Evolutionary conservation across 2,797 vertebrate species (phyloP), one percentile per base, ranked within the genome.

Genomic region (Buceros bicornis): DNA sequence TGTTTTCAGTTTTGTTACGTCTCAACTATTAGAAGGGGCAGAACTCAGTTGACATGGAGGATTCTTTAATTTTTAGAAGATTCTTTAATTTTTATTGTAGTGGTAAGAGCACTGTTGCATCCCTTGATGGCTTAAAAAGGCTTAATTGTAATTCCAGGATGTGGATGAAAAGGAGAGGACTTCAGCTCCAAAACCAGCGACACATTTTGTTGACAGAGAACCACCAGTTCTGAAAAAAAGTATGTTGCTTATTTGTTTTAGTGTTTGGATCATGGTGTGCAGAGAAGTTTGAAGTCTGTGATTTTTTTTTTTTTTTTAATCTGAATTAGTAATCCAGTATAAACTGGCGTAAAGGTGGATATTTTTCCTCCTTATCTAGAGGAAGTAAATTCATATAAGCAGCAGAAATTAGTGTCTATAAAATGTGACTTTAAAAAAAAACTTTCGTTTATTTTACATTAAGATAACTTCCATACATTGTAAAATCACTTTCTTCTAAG

Each of bases 211-310:
- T 92, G 98, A 99, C 76, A 98, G 97, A 96, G 98, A 98, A 18
- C 89, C 97, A 76, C 96, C 96, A 31, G 95, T 97, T 65, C 87
- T 98, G 81, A 99, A 98, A 97, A 99, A 98, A 98, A 98, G 99
- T 99, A 98, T 95, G 98, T 97, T 94, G 64, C 76, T 89, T 89
- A 4, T 91, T 95, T 88, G 43, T 91, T 71, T 94, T 70, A 90
- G 64, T 77, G 64, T 78, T 82, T 94, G 9, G 17, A 11, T 93
- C 20, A 10, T 79, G 62, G 35, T 72, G 94, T 62, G 61, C 28
- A 57, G 61, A 67, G 8, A 61, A 79, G 33, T 89, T 71, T 80
- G 24, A 72, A 45, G 21, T 76, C 24, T 79, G 0, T 72, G 31
- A 65, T 43, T 84, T 70, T 47, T 47, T 14, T 45, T 14, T 45